These are phyloP conservation scores for Phaetusa simplex DNA, from an alignment of 2,113 vertebrate species.

Conservation along the genomic window DNA sequence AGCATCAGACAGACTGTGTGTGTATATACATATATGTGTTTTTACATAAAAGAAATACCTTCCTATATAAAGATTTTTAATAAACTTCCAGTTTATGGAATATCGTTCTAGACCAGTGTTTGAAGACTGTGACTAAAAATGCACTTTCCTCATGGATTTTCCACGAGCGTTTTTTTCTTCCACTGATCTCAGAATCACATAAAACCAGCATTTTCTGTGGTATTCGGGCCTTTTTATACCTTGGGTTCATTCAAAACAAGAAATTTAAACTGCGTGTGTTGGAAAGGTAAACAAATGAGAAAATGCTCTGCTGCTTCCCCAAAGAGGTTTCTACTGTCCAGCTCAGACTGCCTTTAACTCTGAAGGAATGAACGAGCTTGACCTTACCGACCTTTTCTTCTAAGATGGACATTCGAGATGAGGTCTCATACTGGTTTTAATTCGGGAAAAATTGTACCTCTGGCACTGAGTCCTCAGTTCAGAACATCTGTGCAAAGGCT, in stretches of 20 bases:
- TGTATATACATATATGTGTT: fast-evolving
- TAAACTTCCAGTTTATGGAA: not conserved
- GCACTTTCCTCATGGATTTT: not conserved
- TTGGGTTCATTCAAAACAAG: not conserved
- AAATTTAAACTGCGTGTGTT: not conserved
- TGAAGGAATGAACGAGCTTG: not conserved
- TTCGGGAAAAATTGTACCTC: not conserved
- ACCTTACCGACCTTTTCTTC: not conserved
- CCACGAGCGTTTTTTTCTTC: not conserved
- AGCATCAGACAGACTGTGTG: not conserved
- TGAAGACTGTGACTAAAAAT: not conserved
- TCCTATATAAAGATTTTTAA: not conserved
- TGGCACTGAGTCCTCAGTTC: not conserved
- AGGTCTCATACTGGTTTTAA: not conserved
- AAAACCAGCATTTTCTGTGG: not conserved
- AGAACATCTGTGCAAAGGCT: not conserved
- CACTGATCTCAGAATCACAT: not conserved
- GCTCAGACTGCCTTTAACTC: not conserved
- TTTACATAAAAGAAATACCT: not conserved
- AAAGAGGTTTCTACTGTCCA: not conserved
- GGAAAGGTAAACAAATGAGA: not conserved
- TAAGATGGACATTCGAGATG: not conserved
- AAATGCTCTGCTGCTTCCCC: not conserved
- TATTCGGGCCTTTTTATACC: not conserved
- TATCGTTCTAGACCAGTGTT: not conserved